A percentile compares a stretch with the other conserved stretches of the same genome.
These are phyloP conservation scores for Entelurus aequoreus DNA, from an alignment of 2,113 vertebrate species.

Conservation along the genomic window DNA sequence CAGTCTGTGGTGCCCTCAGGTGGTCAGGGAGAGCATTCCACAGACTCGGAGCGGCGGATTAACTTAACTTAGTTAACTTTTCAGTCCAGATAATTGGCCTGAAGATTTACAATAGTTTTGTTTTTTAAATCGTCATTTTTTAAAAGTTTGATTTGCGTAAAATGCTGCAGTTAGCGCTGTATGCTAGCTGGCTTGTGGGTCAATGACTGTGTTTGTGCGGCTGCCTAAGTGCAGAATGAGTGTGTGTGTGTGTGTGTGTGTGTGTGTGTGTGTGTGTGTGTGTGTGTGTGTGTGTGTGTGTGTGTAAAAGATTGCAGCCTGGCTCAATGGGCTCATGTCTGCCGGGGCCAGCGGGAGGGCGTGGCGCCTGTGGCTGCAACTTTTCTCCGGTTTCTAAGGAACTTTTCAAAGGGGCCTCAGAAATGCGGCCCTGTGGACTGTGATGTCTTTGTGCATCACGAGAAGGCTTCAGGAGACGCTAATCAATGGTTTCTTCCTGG, in stretches of 20 bases:
- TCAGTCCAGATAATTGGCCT: no score
- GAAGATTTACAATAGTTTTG: no score
- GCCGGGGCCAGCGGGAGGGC: constrained; percentile 63
- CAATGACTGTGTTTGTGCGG: constrained; percentile 53
- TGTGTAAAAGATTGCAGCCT: constrained; percentile 19
- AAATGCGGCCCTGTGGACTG: constrained; percentile 61
- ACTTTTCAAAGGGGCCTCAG: constrained; percentile 65
- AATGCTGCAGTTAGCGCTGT: constrained; percentile 34
- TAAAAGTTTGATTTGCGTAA: neutral
- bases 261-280: constrained; percentile 18
- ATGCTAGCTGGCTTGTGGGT: constrained; percentile 42
- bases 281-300: constrained; percentile 23
- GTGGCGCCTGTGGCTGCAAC: constrained; percentile 66
- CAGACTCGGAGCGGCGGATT: no score
- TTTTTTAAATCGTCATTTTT: no score
- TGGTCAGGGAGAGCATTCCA: no score
- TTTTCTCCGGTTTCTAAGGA: constrained; percentile 71
- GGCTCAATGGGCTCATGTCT: constrained; percentile 61
- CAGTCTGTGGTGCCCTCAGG: no score
- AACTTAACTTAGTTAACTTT: no score
- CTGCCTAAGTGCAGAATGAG: constrained; percentile 19
- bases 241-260: constrained; percentile 6
- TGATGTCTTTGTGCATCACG: constrained; percentile 56
- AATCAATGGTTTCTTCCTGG: constrained; percentile 60
- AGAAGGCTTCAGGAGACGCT: constrained; percentile 38